Base-by-base conservation (phyloP, 2,888 invertebrate species). In the Drosophila sordidula region DNA sequence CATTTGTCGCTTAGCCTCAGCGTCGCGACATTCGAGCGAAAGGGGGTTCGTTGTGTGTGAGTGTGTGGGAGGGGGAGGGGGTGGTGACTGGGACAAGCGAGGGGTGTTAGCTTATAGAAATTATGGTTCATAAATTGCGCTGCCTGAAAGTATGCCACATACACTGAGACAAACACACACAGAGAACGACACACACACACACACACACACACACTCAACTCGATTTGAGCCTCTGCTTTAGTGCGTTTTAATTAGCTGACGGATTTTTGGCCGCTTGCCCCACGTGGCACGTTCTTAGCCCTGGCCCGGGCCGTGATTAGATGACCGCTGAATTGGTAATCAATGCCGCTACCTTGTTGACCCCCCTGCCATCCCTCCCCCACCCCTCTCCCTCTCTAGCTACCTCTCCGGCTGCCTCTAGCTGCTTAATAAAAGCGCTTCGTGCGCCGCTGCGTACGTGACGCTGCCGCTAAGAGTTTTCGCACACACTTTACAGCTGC, bases 311-410 rank as follows among this genome's bases (percentile, higher is more conserved):
- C 55, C 68, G 78, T 90, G 84, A 75, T 86, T 78, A 80, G 89
- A 89, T 84, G 87, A 86, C 85, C 78, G 77, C 75, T 84, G 90
- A 92, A 91, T 91, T 91, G 90, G 91, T 91, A 91, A 91, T 91
- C 92, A 90, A 84, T 87, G 87, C 78, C 34, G 88, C 89, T 83
- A 80, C 77, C 77, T 86, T 78, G 6, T 18, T 32, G 3, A 6
- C 9, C 25, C 12, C 29, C 5, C 52, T n/a, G n/a, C n/a, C n/a
- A n/a, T n/a, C n/a, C n/a, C n/a, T n/a, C 9, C 25, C 12, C 29
- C 5, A 47, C 25, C 18, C 1, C n/a, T 0, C 16, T 6, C 36
- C 1, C 14, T 8, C 14, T 12, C 11, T 6, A 14, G 14, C 41
- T 12, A 29, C 29, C 29, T 29, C 8, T 29, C 29, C 9, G 9